Evolutionary conservation across 2,888 invertebrate species (phyloP), one percentile per base, ranked within the genome.

Genomic region (Tachina lurida): DNA sequence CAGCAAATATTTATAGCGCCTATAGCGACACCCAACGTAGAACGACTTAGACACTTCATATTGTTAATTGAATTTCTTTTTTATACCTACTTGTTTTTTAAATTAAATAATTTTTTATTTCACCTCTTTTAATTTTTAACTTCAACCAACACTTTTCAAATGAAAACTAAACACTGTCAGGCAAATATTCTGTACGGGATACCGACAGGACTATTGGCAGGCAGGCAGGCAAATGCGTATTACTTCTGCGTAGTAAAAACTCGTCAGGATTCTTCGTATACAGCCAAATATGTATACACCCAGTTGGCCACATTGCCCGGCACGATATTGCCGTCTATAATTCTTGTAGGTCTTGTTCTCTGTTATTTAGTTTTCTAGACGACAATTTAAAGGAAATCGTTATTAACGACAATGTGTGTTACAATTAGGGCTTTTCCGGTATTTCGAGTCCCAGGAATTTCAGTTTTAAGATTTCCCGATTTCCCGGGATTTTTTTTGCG

Each of bases 161-260:
- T 19, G n/a, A 12, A 17, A 19, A 71, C 71, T 79, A 41, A 79
- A 60, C 9, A 3, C 19, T 52, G 10, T 49, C 4, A 13, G 13
- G 12, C 3, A 56, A 10, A 22, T 56, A 31, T 31, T 31, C 7
- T 52, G 13, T 10, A 31, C 1, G 15, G 15, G 10, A 41, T 49
- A n/a, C 58, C 10, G 19, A 58, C 39, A 56, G 65, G 45, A 56
- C 54, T 65, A 10, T 3, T 43, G 41, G 8, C 47, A n/a, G 68
- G 13, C 39, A 13, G 19, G 39, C 1, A 1, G 63, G 62, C 43
- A 58, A 68, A 65, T 79, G 56, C 79, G 71, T 65, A 73, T 73
- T 19, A 79, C 71, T 56, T 79, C 71, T 79, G 79, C 79, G 79
- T 79, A 79, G 54, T 73, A 73, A 65, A 63, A 39, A 22, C 56